Base-by-base conservation (phyloP, 2,888 invertebrate species). In the Myopa tessellatipennis region DNA sequence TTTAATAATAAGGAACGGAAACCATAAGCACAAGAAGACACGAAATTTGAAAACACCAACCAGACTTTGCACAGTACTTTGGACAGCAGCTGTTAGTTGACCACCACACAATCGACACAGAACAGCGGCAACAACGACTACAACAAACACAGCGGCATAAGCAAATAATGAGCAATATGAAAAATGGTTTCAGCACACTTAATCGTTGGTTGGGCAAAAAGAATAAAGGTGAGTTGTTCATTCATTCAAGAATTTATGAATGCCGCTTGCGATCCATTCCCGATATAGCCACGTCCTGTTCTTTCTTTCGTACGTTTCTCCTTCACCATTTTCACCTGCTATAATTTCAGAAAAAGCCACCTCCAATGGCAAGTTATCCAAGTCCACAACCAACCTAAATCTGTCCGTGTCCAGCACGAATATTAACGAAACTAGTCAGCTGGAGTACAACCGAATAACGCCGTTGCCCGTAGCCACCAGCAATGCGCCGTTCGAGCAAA, bases 401-500 rank as follows among this genome's bases (percentile, higher is more conserved):
- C 80, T 82, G 60, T 82, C 87, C 52, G 84, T 87, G 75, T 85
- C 87, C 79, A 82, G 85, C 78, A 85, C 85, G 79, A 85, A 85
- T 81, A 87, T 87, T 75, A 87, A 87, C 80, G 86, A 87, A 85
- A 85, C 89, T 89, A 89, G 89, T 89, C 89, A 89, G 83, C 84
- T 88, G 85, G 88, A 89, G 81, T 88, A 89, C 79, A 89, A 89
- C 82, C 87, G 88, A 79, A 89, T 89, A 78, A 87, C 88, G 4
- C 89, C 89, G 14, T 81, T 89, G 77, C 87, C 88, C 67, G 87
- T 85, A 74, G 87, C 85, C 78, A 87, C 88, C 72, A 89, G 86
- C 76, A 89, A 89, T 85, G 89, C 89, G 16, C 89, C 90, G 58
- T 90, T 90, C 78, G 90, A 90, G 83, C 90, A 90, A 82, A 89